These are phyloP conservation scores for Caenorhabditis virilis DNA, from an alignment of 2,888 invertebrate species.

Conservation along the genomic window DNA sequence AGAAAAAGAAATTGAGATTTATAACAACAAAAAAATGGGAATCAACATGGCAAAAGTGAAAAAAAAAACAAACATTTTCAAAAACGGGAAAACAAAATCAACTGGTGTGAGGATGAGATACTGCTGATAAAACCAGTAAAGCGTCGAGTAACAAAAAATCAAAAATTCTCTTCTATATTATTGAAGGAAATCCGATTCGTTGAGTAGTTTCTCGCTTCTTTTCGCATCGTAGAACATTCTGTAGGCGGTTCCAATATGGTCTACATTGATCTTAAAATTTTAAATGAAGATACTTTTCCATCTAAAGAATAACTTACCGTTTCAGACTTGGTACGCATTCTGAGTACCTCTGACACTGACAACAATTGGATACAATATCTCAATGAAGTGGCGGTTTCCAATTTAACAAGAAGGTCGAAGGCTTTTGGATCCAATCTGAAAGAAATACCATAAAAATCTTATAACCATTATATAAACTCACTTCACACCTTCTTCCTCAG, in stretches of 20 bases:
- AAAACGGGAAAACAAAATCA: too few relatives aligned
- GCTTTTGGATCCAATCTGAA: constrained; percentile 82
- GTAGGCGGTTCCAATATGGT: constrained; percentile 93
- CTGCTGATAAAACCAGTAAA: too few relatives aligned
- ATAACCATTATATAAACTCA: constrained; percentile 8
- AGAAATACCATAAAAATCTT: constrained; percentile 1
- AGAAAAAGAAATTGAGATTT: too few relatives aligned
- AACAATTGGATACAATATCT: constrained; percentile 97
- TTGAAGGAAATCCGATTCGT: constrained; percentile 8
- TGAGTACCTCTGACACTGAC: constrained; percentile 91
- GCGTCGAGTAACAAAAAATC: too few relatives aligned
- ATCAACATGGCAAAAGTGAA: too few relatives aligned
- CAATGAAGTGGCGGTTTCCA: constrained; percentile 89
- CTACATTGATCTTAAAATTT: constrained; percentile 74
- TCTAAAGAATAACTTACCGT: constrained; percentile 7
- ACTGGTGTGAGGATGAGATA: too few relatives aligned
- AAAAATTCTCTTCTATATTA: too few relatives aligned
- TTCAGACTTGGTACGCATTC: constrained; percentile 74
- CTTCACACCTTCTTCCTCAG: constrained; percentile 94
- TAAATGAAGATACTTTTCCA: too few relatives aligned
- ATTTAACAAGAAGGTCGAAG: constrained; percentile 84
- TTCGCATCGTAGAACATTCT: constrained; percentile 91
- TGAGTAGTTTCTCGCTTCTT: constrained; percentile 71
- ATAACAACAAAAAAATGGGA: too few relatives aligned
- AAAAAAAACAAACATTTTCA: too few relatives aligned